These are phyloP conservation scores for Chamaea fasciata DNA, from an alignment of 2,113 vertebrate genomes.

Conservation along the genomic window DNA sequence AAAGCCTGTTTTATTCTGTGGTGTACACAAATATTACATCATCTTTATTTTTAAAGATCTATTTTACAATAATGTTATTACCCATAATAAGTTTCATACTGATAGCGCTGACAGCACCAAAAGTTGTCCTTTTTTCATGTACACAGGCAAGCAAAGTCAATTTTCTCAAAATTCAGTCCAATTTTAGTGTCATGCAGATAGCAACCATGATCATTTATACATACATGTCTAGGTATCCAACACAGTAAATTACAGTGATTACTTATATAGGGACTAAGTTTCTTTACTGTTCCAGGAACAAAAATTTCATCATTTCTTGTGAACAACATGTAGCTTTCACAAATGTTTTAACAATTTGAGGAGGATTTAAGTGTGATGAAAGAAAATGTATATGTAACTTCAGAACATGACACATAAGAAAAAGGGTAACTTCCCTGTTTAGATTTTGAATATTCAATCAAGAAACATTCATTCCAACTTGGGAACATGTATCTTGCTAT, in stretches of 20 bases:
- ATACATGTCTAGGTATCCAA: background rate
- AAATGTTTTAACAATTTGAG: background rate
- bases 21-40: background rate
- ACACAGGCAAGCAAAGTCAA: background rate
- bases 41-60: conserved; percentile 28
- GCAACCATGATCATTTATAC: background rate
- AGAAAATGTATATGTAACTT: background rate
- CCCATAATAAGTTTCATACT: background rate
- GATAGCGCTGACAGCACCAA: background rate
- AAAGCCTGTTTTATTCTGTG: background rate
- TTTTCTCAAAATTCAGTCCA: background rate
- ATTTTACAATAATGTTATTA: conserved; percentile 25
- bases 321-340: background rate
- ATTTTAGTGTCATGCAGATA: background rate
- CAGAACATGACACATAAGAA: background rate
- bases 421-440: background rate
- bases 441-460: background rate
- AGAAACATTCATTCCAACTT: background rate
- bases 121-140: background rate
- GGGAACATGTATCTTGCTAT: background rate
- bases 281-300: background rate
- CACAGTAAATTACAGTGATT: background rate
- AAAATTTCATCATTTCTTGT: background rate
- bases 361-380: background rate
- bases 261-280: background rate